Percentiles rank a stretch among this genome's conserved stretches.
Conservation (phyloP, 2,113 vertebrate genomes). For the Mus pahari region DNA sequence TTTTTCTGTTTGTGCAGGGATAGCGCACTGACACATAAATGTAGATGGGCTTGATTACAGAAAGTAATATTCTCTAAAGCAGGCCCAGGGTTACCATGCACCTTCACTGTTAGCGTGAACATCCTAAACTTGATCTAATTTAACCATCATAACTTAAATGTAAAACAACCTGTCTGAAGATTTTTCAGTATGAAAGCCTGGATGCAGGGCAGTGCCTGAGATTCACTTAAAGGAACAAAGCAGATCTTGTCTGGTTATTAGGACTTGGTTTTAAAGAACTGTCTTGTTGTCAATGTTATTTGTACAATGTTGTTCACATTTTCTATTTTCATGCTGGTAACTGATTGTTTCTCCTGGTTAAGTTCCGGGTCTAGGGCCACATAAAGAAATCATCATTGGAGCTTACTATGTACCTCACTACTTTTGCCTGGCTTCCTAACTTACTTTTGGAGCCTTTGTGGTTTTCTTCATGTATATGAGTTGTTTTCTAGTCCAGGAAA, state of each 20-base stretch:
- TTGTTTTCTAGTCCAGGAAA: background rate
- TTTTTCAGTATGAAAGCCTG: background rate
- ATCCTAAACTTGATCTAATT: background rate
- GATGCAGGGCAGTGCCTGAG: background rate
- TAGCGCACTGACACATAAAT: background rate
- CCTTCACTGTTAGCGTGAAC: background rate
- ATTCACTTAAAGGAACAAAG: background rate
- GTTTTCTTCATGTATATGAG: background rate
- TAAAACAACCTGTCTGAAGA: background rate
- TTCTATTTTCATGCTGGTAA: background rate
- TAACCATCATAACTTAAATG: background rate
- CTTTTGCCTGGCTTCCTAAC: conserved; percentile 50
- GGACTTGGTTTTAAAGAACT: background rate
- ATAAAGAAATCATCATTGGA: conserved; percentile 20
- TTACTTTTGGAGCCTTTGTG: background rate
- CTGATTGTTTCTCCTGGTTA: background rate
- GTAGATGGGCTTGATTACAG: background rate
- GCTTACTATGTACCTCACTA: background rate
- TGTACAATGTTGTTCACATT: background rate
- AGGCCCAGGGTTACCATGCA: background rate
- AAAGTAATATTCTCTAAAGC: background rate
- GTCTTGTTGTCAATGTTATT: background rate
- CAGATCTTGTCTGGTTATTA: background rate
- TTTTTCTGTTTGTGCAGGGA: background rate
- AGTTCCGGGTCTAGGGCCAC: background rate